Evolutionary conservation across 2,113 vertebrate species (phyloP), one percentile per base, ranked within the genome.

Genomic region (Lampris megalopsis): DNA sequence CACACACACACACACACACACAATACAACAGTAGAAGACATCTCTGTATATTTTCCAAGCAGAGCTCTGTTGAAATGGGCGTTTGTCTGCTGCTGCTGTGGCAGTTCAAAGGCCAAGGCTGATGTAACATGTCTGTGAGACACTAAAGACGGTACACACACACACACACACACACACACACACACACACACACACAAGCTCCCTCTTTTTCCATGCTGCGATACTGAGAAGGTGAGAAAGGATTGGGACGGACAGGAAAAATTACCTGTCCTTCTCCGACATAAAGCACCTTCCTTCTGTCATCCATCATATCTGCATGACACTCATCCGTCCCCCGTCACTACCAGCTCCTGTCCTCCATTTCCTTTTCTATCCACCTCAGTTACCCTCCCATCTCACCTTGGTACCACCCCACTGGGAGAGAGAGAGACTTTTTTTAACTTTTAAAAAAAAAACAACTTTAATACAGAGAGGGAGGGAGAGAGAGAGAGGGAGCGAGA

Each of bases 131-230:
- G n/a, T n/a, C 9, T 10, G 4, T 41, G 61, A 5, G 13, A 41
- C 24, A 24, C 0, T 24, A 24, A 24, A 24, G 24, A 24, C 0
- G 24, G 24, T 24, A 6, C 56, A 58, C 56, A 36, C 9, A 3
- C 53, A 58, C 57, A 59, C 57, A 59, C 36, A 59, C 37, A 38
- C 7, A 59, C 35, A 59, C 57, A 59, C 7, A 36, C 57, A 59
- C 57, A 10, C 36, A 59, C 57, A 59, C 40, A 63, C 9, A 63
- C 41, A 4, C 24, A 58, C 56, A 36, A 24, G 38, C 49, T 3
- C 49, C 49, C 1, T 3, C 9, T 52, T 9, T 52, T 8, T 5
- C 9, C 9, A 8, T 5, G 49, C 49, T 52, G 49, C 9, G 49
- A 8, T 24, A 24, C 0, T 24, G 24, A 24, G 24, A 24, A 24